Evolutionary conservation across 2,888 invertebrate genomes (phyloP), one percentile per base, ranked within the genome.

Genomic region (Stenotaenia linearis): DNA sequence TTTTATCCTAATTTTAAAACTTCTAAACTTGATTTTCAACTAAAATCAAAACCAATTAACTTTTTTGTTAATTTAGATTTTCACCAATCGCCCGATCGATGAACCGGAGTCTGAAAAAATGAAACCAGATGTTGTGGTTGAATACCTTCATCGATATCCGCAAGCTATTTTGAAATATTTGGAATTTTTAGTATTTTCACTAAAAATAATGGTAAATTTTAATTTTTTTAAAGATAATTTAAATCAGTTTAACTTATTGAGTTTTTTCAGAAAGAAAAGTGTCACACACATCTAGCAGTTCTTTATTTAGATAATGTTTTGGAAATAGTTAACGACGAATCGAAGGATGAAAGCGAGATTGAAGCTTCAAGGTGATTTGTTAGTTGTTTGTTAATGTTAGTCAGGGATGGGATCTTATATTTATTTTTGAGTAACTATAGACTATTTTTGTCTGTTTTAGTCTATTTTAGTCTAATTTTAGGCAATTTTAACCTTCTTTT

Each of bases 211-310:
- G 84, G 87, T 87, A 82, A 82, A 9, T 5, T 28, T 78, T 28
- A 32, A 15, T 30, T 32, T 15, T 69, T 15, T n/a, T n/a, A n/a
- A n/a, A n/a, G n/a, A n/a, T n/a, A n/a, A n/a, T n/a, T n/a, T n/a
- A n/a, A n/a, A n/a, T n/a, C n/a, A n/a, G n/a, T n/a, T n/a, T n/a
- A n/a, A n/a, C n/a, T n/a, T n/a, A n/a, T n/a, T n/a, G n/a, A n/a
- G n/a, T n/a, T 61, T 50, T 23, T 69, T 69, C 23, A 87, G 87
- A 86, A 86, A 83, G 88, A 88, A 83, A 87, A 87, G 81, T 87
- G 86, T 82, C 88, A 88, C 82, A 88, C 88, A 0, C 87, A 87
- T 81, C 83, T 88, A 78, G 87, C 88, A 9, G 85, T 88, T 12
- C 83, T 88, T 77, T 88, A 88, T 82, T 83, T 88, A 81, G 88